Conservation (phyloP, 2,113 vertebrate genomes). For the Leptobrachium ailaonicum region DNA sequence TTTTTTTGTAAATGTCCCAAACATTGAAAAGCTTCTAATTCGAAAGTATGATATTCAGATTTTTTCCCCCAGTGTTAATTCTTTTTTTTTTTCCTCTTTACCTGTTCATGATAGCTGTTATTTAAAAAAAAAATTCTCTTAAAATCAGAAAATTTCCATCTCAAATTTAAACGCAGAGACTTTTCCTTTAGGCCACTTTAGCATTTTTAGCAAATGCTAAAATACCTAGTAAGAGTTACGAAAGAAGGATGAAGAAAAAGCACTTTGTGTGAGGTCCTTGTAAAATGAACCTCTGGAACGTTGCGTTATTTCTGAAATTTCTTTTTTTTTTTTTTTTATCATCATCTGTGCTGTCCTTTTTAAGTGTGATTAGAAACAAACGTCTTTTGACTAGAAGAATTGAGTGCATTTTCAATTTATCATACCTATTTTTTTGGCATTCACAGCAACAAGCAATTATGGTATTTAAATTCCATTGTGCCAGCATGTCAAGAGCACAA, state of each 20-base stretch:
- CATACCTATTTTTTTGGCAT: conserved; percentile 66
- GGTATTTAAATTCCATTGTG: conserved; percentile 73
- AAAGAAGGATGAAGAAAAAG: conserved; percentile 62
- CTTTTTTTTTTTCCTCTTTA: too few species aligned
- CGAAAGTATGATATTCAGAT: conserved; percentile 58
- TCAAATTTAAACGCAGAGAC: conserved; percentile 52
- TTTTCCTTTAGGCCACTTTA: conserved; percentile 90
- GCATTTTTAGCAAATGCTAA: conserved; percentile 96
- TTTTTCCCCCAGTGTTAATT: neutral
- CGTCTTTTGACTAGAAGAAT: conserved; percentile 68
- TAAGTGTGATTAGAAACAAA: conserved; percentile 63
- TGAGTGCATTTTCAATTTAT: conserved; percentile 68
- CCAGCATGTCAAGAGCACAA: conserved; percentile 64
- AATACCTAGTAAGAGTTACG: conserved; percentile 94
- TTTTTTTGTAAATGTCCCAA: conserved; percentile 83
- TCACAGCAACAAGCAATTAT: conserved; percentile 69
- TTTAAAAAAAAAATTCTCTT: too few species aligned
- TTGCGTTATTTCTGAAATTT: conserved; percentile 72
- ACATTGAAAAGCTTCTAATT: conserved; percentile 78
- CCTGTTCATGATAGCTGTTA: too few species aligned
- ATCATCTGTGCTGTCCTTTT: conserved; percentile 34
- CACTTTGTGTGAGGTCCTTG: conserved; percentile 98
- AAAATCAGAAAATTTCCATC: too few species aligned
- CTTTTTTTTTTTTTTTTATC: conserved; percentile 61
- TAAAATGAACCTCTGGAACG: conserved; percentile 83